phyloP scores from a whole-genome alignment of 2,797 vertebrate genomes.

The Rhinichthys osculus region DNA sequence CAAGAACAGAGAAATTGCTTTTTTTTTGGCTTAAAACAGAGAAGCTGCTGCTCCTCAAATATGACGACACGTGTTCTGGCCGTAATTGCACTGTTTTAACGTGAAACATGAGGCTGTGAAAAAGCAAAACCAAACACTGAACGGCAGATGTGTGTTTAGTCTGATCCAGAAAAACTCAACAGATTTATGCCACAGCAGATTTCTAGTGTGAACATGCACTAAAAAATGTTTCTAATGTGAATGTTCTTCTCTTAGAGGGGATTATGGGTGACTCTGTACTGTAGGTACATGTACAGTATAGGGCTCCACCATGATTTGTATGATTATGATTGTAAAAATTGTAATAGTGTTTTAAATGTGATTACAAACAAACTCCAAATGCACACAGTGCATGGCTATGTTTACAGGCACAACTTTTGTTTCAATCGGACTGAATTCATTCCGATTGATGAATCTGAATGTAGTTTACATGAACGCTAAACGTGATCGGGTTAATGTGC shows the following conservation, averaged over 20 bases:
- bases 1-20: constrained; percentile 25
- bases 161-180: neutral
- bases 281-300: neutral
- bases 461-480: no score
- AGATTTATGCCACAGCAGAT: neutral
- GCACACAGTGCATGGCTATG: no score
- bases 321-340: neutral
- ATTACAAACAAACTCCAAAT: neutral
- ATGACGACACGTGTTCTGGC: neutral
- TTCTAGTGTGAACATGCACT: neutral
- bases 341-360: neutral
- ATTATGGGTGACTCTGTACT: neutral
- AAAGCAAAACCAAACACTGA: neutral
- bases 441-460: no score
- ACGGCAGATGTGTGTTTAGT: neutral
- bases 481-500: no score
- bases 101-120: neutral
- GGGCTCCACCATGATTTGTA: neutral
- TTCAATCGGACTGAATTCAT: no score
- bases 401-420: no score
- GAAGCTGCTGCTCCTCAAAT: neutral
- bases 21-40: constrained; percentile 27
- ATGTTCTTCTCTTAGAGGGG: neutral
- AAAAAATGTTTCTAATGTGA: neutral
- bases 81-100: neutral